phyloP scores from a whole-genome alignment of 2,888 invertebrate genomes.

The Tetragonisca angustula region DNA sequence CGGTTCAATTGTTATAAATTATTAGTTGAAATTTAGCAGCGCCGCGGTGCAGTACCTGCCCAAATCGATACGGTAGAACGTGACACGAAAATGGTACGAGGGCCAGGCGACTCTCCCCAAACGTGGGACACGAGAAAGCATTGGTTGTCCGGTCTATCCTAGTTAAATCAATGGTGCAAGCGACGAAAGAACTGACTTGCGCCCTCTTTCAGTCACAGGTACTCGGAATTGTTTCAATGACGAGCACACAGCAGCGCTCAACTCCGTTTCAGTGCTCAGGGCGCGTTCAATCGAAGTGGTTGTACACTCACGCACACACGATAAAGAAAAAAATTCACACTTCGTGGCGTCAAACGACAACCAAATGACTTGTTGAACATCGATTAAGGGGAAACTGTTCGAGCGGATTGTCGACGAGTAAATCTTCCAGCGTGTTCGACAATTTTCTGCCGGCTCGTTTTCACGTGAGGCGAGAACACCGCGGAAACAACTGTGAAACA shows the following conservation, averaged over 20 bases:
- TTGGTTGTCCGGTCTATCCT: too few relatives aligned
- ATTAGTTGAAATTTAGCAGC: too few relatives aligned
- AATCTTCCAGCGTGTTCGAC: slow-evolving; percentile 8
- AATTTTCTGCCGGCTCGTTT: neutral
- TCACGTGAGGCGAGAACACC: slow-evolving; percentile 14
- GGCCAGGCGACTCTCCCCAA: too few relatives aligned
- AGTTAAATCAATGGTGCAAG: too few relatives aligned
- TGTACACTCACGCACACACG: neutral
- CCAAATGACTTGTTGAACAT: slow-evolving; percentile 1
- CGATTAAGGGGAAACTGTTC: slow-evolving; percentile 24
- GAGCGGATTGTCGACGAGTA: neutral
- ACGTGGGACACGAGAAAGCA: too few relatives aligned
- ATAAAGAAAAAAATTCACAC: slow-evolving; percentile 25
- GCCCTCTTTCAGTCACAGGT: slow-evolving; percentile 63
- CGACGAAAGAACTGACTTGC: slow-evolving; percentile 40
- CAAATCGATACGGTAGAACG: too few relatives aligned
- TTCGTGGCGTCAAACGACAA: slow-evolving; percentile 28
- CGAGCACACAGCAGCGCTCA: slow-evolving; percentile 34
- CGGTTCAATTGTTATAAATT: too few relatives aligned
- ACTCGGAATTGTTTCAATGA: slow-evolving; percentile 49
- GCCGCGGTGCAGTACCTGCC: too few relatives aligned
- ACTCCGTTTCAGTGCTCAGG: slow-evolving; percentile 58
- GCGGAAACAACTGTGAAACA: slow-evolving; percentile 15
- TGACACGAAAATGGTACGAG: too few relatives aligned
- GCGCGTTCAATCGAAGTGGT: slow-evolving; percentile 60